Conservation (phyloP, 2,113 vertebrate genomes). For the Toxotes jaculatrix region DNA sequence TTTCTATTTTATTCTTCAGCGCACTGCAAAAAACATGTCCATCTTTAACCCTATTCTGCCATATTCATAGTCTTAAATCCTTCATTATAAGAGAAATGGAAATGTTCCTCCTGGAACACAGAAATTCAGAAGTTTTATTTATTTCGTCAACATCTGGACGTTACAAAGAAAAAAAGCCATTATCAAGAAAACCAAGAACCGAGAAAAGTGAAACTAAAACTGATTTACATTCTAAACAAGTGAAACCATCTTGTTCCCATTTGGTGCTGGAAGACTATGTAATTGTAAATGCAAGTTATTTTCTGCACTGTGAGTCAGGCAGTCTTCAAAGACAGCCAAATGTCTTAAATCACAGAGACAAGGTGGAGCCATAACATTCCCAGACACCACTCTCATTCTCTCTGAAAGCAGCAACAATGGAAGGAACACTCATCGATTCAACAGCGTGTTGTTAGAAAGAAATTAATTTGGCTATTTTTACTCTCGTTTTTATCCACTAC, state of each 20-base stretch:
- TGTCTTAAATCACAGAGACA: constrained; percentile 39
- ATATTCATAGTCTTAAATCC: constrained; percentile 1
- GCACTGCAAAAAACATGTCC: background rate
- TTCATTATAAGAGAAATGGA: background rate
- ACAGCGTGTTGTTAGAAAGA: background rate
- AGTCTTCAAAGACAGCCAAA: constrained; percentile 26
- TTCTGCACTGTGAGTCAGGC: constrained; percentile 37
- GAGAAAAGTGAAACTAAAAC: background rate
- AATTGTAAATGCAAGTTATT: background rate
- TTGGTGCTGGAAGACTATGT: background rate
- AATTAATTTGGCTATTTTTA: background rate
- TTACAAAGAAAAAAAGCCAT: background rate
- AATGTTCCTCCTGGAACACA: background rate
- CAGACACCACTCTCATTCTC: constrained; percentile 8
- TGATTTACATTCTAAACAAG: background rate
- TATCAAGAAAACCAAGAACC: background rate
- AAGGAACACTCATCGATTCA: background rate
- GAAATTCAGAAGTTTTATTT: background rate
- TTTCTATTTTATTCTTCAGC: background rate
- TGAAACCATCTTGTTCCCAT: background rate
- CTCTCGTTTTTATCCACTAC: constrained; percentile 7
- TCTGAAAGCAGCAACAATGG: background rate
- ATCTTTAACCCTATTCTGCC: background rate
- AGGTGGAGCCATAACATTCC: constrained; percentile 19
- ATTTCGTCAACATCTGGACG: background rate